A percentile compares a stretch with the other conserved stretches of the same genome.
These are phyloP conservation scores for Julus scandinavius DNA, from an alignment of 2,888 invertebrate genomes.

Conservation along the genomic window DNA sequence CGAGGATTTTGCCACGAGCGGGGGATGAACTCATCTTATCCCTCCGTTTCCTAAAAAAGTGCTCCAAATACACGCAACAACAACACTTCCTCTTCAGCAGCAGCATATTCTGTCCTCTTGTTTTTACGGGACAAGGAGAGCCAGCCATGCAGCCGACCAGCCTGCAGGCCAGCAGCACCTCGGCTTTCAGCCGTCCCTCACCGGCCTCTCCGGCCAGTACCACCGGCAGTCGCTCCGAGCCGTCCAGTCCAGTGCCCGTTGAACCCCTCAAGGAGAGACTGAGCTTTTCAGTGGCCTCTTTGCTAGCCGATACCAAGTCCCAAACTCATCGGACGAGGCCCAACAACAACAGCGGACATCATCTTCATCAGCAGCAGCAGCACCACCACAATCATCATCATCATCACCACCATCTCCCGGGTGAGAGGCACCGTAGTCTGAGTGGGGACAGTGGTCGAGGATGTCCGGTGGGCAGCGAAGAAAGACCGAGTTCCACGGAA, in stretches of 20 bases:
- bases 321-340: too few species aligned
- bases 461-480: conserved; percentile 17
- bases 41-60: too few species aligned
- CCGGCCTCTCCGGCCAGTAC: conserved; percentile 53
- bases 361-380: not conserved
- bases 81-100: not conserved
- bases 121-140: not conserved
- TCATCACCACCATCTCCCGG: not conserved
- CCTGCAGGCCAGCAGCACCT: conserved; percentile 58
- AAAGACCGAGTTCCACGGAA: conserved; percentile 48
- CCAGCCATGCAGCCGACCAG: conserved; percentile 57
- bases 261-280: conserved; percentile 44
- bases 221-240: conserved; percentile 35
- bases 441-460: not conserved
- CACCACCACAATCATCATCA: not conserved
- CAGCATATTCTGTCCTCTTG: not conserved
- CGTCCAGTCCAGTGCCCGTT: conserved; percentile 52
- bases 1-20: too few species aligned
- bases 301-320: conserved; percentile 54
- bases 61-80: too few species aligned
- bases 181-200: conserved; percentile 58
- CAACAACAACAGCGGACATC: too few species aligned
- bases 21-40: too few species aligned
- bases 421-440: conserved; percentile 5
- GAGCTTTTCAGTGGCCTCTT: conserved; percentile 57